These are phyloP conservation scores for Stegodyphus mimosarum DNA, from an alignment of 1,140 invertebrate genomes.

Conservation along the genomic window DNA sequence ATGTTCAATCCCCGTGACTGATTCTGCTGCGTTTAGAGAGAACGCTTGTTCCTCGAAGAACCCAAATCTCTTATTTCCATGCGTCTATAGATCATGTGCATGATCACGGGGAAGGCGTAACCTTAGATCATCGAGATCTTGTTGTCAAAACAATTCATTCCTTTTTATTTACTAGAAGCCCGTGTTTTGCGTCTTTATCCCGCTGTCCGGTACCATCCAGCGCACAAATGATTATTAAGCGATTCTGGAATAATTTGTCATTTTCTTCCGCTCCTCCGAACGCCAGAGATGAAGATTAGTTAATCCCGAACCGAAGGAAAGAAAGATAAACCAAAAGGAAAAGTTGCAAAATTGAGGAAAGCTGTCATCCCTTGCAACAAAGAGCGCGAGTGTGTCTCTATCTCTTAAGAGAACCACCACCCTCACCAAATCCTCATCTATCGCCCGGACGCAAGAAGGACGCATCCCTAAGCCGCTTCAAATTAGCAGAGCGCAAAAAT, in stretches of 20 bases:
- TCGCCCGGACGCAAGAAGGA: constrained; percentile 35
- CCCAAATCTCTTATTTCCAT: background rate
- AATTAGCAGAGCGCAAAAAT: constrained; percentile 61
- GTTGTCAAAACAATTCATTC: constrained; percentile 52
- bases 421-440: constrained; percentile 49
- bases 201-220: constrained; percentile 11
- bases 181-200: constrained; percentile 26
- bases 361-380: constrained; percentile 25
- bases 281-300: constrained; percentile 53
- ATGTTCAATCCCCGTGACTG: too few species aligned
- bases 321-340: constrained; percentile 27
- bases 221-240: constrained; percentile 60
- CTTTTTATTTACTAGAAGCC: constrained; percentile 47
- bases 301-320: constrained; percentile 35
- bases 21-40: too few species aligned
- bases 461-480: constrained; percentile 56
- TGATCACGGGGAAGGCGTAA: constrained; percentile 10
- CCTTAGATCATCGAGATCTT: constrained; percentile 7
- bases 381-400: constrained; percentile 28
- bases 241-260: constrained; percentile 58
- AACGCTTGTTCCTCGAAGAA: too few species aligned
- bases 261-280: constrained; percentile 47
- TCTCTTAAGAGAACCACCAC: constrained; percentile 45
- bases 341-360: constrained; percentile 52
- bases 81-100: constrained; percentile 2